phyloP scores from a whole-genome alignment of 2,113 vertebrate genomes.

The Dipodomys ordii region DNA sequence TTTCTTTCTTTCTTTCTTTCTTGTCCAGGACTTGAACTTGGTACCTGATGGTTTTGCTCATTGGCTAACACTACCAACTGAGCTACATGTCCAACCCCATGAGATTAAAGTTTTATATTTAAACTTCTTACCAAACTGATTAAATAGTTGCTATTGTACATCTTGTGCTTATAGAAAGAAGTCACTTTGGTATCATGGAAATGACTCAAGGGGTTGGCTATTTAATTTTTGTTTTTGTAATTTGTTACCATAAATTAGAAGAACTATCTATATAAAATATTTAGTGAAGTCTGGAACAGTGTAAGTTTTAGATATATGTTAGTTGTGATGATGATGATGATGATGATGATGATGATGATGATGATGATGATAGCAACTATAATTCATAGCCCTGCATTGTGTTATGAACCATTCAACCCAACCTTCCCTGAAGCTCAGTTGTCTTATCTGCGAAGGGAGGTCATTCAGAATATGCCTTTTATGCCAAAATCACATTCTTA shows the following conservation, averaged over 20 bases:
- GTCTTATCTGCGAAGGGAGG: background rate
- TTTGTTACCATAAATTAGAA: background rate
- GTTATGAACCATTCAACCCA: too few relatives aligned
- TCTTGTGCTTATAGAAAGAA: too few relatives aligned
- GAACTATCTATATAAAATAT: background rate
- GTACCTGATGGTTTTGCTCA: too few relatives aligned
- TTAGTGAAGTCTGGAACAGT: background rate
- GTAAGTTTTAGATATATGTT: background rate
- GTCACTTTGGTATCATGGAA: background rate
- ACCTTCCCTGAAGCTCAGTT: background rate
- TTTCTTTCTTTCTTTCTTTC: too few relatives aligned
- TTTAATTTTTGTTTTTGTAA: background rate
- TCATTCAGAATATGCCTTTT: background rate
- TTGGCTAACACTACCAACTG: too few relatives aligned
- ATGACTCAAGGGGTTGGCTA: background rate
- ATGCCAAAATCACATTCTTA: background rate
- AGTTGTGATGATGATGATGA: background rate
- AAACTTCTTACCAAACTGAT: background rate
- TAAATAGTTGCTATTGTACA: background rate
- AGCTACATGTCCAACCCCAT: too few relatives aligned
- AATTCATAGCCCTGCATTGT: background rate
- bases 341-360: too few relatives aligned
- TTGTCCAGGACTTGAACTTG: too few relatives aligned
- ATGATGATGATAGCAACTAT: too few relatives aligned
- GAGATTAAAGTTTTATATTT: background rate